phyloP scores from a whole-genome alignment of 2,888 invertebrate genomes.

The Achlya flavicornis region DNA sequence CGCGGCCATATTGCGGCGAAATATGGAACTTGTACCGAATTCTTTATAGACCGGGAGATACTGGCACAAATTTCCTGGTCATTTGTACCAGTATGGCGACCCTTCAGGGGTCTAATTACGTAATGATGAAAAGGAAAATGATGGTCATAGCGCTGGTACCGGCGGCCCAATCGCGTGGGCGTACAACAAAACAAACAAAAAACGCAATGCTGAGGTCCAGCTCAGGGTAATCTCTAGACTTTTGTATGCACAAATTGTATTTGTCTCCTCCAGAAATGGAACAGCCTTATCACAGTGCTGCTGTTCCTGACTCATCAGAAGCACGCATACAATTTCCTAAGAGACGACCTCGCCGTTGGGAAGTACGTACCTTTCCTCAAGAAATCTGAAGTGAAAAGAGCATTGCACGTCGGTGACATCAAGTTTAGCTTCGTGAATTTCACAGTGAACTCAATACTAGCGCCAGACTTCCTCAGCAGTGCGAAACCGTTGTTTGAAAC shows the following conservation, averaged over 20 bases:
- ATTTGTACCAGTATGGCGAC: no score
- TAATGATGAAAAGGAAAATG: no score
- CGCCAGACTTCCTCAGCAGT: constrained; percentile 65
- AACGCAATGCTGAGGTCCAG: no score
- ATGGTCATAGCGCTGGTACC: no score
- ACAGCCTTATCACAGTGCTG: constrained; percentile 47
- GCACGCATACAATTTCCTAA: constrained; percentile 72
- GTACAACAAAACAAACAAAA: no score
- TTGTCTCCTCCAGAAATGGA: constrained; percentile 63
- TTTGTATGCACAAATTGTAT: no score
- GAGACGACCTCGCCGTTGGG: constrained; percentile 56
- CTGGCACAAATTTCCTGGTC: no score
- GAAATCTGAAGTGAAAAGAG: constrained; percentile 55
- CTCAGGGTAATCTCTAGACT: no score
- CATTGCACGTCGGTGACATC: constrained; percentile 70
- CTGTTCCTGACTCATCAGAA: constrained; percentile 57
- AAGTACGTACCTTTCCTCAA: constrained; percentile 47
- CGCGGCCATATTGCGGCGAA: neutral
- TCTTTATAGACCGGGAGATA: no score
- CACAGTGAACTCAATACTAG: constrained; percentile 58
- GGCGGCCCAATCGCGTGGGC: no score
- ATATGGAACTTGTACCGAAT: no score
- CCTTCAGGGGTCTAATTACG: no score
- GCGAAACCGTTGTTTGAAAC: constrained; percentile 59
- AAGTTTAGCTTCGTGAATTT: constrained; percentile 58